Conservation (phyloP, 2,113 vertebrate species). For the Elephantulus edwardii region DNA sequence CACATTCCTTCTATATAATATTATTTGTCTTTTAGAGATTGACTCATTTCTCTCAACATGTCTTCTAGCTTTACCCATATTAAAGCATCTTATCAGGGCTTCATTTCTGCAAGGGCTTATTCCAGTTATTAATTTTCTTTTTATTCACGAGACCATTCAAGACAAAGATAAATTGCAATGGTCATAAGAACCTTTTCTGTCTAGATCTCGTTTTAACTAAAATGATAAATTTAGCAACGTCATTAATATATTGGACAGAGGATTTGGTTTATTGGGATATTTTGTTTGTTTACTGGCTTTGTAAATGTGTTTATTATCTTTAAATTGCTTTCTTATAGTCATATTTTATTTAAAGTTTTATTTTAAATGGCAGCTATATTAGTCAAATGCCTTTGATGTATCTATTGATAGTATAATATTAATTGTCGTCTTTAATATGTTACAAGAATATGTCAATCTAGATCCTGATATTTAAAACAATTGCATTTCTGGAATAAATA, state of each 20-base stretch:
- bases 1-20: too few relatives aligned
- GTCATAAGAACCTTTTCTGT: background rate
- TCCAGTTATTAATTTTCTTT: background rate
- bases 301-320: background rate
- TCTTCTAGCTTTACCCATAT: background rate
- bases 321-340: background rate
- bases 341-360: slow-evolving; percentile 11
- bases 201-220: background rate
- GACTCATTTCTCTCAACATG: background rate
- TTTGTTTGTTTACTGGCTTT: background rate
- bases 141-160: background rate
- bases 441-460: background rate
- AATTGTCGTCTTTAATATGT: slow-evolving; percentile 9
- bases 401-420: background rate
- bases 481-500: slow-evolving; percentile 4
- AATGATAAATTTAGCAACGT: background rate
- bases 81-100: background rate
- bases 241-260: background rate
- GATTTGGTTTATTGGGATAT: background rate
- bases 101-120: slow-evolving; percentile 15
- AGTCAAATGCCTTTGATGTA: background rate
- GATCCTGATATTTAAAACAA: slow-evolving; percentile 6
- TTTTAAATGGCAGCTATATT: slow-evolving; percentile 8
- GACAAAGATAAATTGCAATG: background rate
- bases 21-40: background rate